Conservation (phyloP, 2,113 vertebrate species). For the Apeltes quadracus region DNA sequence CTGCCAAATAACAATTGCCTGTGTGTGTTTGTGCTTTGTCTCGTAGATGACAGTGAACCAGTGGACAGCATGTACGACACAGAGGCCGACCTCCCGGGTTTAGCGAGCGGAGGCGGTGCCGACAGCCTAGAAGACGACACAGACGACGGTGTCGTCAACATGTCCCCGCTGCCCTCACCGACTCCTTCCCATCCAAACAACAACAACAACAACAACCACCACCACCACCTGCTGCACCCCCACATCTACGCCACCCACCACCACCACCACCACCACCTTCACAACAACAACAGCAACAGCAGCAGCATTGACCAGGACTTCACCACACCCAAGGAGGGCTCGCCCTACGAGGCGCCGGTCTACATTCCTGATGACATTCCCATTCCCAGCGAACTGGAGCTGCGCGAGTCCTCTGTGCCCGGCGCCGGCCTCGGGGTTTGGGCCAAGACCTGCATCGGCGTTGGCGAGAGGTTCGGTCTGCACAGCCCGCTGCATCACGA, state of each 20-base stretch:
- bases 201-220: constrained; percentile 71
- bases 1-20: neutral
- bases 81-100: constrained; percentile 87
- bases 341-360: constrained; percentile 97
- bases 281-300: constrained; percentile 70
- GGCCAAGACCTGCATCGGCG: constrained; percentile 90
- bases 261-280: constrained; percentile 74
- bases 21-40: constrained; percentile 13
- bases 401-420: constrained; percentile 95
- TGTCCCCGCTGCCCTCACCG: constrained; percentile 93
- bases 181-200: constrained; percentile 81
- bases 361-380: constrained; percentile 99
- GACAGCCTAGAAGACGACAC: constrained; percentile 89
- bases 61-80: constrained; percentile 93
- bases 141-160: constrained; percentile 87
- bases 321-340: constrained; percentile 98
- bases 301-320: constrained; percentile 87
- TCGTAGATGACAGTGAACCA: constrained; percentile 92
- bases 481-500: constrained; percentile 84
- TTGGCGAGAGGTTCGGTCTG: constrained; percentile 91
- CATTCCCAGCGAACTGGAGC: constrained; percentile 94
- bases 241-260: constrained; percentile 85
- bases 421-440: constrained; percentile 96
- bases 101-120: constrained; percentile 80
- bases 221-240: constrained; percentile 71